Conservation (phyloP, 2,888 invertebrate species). For the Caenorhabditis becei region DNA sequence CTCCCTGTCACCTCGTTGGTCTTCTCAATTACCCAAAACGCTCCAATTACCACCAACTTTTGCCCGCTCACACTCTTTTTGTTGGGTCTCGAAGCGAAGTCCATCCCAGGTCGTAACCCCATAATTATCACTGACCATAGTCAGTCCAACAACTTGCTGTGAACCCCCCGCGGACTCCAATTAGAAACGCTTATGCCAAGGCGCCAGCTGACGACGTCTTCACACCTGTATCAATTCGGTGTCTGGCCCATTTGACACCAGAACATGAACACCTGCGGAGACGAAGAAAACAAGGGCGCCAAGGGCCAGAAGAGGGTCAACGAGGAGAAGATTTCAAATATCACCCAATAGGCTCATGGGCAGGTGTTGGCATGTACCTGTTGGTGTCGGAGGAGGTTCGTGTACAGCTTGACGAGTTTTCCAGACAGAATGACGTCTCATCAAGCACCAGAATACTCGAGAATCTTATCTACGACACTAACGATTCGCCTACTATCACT, state of each 20-base stretch:
- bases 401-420: too few species aligned
- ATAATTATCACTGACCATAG: conserved; percentile 22
- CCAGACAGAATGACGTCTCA: too few species aligned
- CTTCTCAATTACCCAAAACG: conserved; percentile 36
- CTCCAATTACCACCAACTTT: conserved; percentile 35
- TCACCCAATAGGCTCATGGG: too few species aligned
- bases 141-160: conserved; percentile 14
- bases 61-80: conserved; percentile 11
- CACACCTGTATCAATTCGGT: conserved; percentile 48
- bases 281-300: conserved; percentile 6
- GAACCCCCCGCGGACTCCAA: background rate
- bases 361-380: too few species aligned
- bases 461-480: too few species aligned
- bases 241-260: conserved; percentile 42
- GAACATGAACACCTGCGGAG: conserved; percentile 43
- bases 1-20: conserved; percentile 7
- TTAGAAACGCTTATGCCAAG: conserved; percentile 1
- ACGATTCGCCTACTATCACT: too few species aligned
- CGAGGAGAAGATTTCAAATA: conserved; percentile 1
- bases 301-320: background rate
- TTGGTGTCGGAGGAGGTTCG: too few species aligned
- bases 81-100: conserved; percentile 24
- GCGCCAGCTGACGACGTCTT: conserved; percentile 14
- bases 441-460: too few species aligned
- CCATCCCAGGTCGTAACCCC: conserved; percentile 27